Base-by-base conservation (phyloP, 2,888 invertebrate species). In the Eupithecia subfuscata region DNA sequence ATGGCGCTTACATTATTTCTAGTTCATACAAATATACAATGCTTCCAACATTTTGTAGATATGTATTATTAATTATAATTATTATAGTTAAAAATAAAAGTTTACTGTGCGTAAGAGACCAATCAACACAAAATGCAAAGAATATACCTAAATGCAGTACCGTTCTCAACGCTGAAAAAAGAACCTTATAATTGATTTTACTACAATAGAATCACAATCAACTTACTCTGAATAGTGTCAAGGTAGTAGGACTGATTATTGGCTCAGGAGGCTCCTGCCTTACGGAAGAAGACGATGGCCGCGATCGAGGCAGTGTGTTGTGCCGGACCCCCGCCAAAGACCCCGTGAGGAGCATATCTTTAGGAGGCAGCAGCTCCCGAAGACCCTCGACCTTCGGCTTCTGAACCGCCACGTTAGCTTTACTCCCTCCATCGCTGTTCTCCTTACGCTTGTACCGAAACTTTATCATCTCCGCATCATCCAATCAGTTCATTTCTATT, bases 401-500 rank as follows among this genome's bases (percentile, higher is more conserved):
- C 87, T 94, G 94, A 77, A 93, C 90, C 75, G 90, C 89, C 40
- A 91, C 89, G 52, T 91, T 69, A 14, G 70, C 91, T 14, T 85
- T 89, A 64, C 88, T 88, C 81, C 86, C 86, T 71, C 87, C 89
- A 87, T 89, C 91, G 85, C 81, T 91, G 77, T 88, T 85, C 87
- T 96, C 96, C 88, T 96, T 96, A 80, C 96, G 95, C 85, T 96
- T 96, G 83, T 96, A 96, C 79, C 96, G 95, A 92, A 96, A 96
- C 91, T 96, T 96, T 81, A 96, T 96, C 96, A 96, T 96, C 88
- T 91, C 90, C 90, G 84, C 92, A 92, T 93, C 83, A 86, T 85
- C 56, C 64, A 43, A 77, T 77, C 75, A 77, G 48, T 77, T 84
- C 84, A 86, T 86, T 84, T 76, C 81, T 83, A 91, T 91, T 91